Evolutionary conservation across 2,113 vertebrate species (phyloP).

Genomic region (Nipponia nippon): DNA sequence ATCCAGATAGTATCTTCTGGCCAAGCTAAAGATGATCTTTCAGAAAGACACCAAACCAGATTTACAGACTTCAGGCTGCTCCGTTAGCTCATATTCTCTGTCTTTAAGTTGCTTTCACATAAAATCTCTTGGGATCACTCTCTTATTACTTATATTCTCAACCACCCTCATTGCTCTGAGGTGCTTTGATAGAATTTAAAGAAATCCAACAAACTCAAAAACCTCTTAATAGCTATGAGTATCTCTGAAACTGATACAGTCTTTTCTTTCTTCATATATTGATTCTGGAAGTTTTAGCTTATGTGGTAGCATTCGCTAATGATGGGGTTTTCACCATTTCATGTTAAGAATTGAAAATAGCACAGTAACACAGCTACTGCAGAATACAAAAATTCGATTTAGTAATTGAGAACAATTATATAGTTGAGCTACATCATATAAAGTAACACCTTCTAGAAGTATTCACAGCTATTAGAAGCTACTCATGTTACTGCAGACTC

Average conservation of each 20-base stretch:
- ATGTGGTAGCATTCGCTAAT: not conserved
- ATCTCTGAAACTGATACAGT: not conserved
- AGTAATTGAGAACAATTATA: not conserved
- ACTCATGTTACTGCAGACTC: not conserved
- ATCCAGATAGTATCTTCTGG: not conserved
- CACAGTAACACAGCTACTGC: not conserved
- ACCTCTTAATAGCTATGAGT: not conserved
- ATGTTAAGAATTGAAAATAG: not conserved
- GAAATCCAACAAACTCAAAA: not conserved
- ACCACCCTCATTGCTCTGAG: not conserved
- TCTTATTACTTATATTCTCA: not conserved
- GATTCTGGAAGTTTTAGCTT: not conserved
- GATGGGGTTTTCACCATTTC: not conserved
- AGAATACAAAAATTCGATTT: not conserved
- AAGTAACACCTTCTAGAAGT: not conserved
- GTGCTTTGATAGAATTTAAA: slow-evolving; percentile 30
- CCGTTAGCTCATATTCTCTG: not conserved
- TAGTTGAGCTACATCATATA: not conserved
- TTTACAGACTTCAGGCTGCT: not conserved
- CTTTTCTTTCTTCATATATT: not conserved
- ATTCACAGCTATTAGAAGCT: not conserved
- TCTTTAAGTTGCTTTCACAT: not conserved
- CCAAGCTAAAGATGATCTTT: not conserved
- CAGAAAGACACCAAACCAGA: not conserved
- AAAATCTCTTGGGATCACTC: not conserved